Base-by-base conservation (phyloP, 2,113 vertebrate species). In the Sylvia atricapilla region DNA sequence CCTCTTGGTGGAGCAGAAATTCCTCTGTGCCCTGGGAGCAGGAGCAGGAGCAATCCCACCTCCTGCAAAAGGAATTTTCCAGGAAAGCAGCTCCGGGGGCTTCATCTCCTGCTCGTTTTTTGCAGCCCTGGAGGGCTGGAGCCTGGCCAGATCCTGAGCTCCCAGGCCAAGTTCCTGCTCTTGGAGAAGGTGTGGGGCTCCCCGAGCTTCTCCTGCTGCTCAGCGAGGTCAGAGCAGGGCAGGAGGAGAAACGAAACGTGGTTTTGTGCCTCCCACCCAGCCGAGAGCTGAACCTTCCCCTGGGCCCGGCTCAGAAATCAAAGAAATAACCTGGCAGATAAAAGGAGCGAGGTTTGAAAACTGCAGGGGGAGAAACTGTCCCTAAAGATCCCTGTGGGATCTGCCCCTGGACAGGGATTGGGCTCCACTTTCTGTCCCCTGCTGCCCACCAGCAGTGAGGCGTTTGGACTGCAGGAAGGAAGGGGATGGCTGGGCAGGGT, bases 231-330 rank as follows among this genome's bases (percentile, higher is more conserved):
- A 9, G 5, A 33, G 30, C 58, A 0, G 1, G 28, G 66, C 15
- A 13, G 5, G 11, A 28, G 37, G 67, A 17, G 66, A 30, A 53
- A 53, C 91, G 63, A 19, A 31, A 55, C 89, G 64, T 16, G n/a
- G 56, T 87, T 95, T 80, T 94, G 89, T 92, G 88, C 90, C 91
- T 59, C 91, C 90, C 64, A 31, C 52, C 19, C 44, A 43, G n/a
- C 55, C 4, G 30, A 90, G 84, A 87, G 28, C 80, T 95, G 95
- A 97, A 97, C 96, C 91, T 97, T 94, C 89, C 75, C 91, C n/a
- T 81, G 76, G 60, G 85, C 16, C 60, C 95, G 97, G 97, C 90
- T 97, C 97, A 95, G 81, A 87, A 77, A 91, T 67, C 92, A 97
- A 97, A 97, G 66, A 77, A 94, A 87, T 73, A 91, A 75, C 10